Evolutionary conservation across 1,140 invertebrate species (phyloP).

Genomic region (Lineus longissimus): DNA sequence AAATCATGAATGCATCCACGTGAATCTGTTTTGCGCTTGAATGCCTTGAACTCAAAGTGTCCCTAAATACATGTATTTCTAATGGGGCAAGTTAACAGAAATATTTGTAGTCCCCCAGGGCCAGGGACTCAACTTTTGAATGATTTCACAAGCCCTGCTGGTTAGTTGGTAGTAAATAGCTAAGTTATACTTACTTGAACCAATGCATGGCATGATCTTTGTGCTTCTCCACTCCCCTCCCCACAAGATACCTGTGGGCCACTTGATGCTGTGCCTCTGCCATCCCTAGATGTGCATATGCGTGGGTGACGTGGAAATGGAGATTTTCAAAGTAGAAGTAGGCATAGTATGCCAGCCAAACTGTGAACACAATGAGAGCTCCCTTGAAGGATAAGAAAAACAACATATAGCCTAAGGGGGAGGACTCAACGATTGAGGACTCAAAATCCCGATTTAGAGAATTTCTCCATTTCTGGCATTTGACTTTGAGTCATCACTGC

Average conservation of each 20-base stretch:
- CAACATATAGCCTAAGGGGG: neutral
- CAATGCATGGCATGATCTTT: constrained; percentile 57
- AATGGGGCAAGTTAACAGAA: too few relatives aligned
- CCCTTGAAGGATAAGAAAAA: constrained; percentile 36
- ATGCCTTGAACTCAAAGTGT: too few relatives aligned
- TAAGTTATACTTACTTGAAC: constrained; percentile 50
- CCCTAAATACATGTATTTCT: too few relatives aligned
- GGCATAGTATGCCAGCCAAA: constrained; percentile 50
- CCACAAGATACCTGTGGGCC: constrained; percentile 58
- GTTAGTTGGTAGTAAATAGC: neutral
- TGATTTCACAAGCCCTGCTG: neutral
- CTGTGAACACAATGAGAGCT: constrained; percentile 33
- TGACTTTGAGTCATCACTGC: neutral
- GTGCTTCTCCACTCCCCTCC: constrained; percentile 57
- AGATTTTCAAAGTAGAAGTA: constrained; percentile 59
- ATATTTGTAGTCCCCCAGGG: too few relatives aligned
- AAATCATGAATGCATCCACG: neutral
- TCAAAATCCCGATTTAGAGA: neutral
- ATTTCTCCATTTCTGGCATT: neutral
- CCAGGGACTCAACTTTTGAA: too few relatives aligned
- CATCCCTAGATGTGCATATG: constrained; percentile 59
- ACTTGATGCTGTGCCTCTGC: constrained; percentile 58
- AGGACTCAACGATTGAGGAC: neutral
- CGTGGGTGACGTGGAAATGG: constrained; percentile 57
- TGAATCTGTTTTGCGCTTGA: too few relatives aligned